Evolutionary conservation across 2,888 invertebrate species (phyloP), one percentile per base, ranked within the genome.

Genomic region (Hoplodrina ambigua): DNA sequence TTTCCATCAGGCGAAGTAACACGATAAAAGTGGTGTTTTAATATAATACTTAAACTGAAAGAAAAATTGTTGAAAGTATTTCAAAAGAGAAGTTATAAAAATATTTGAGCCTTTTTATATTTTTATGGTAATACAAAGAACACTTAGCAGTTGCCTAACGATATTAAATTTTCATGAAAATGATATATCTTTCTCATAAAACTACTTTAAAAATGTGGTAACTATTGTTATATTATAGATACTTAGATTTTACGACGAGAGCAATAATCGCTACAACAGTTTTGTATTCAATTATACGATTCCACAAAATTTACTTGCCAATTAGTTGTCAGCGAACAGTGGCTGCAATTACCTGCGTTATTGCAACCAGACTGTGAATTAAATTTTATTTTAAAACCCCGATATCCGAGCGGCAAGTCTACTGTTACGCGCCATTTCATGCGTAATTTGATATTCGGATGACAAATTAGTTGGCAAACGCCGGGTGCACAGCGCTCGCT

Each of bases 391-490:
- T 94, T 91, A 91, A 94, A 94, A 91, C 88, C 86, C 85, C 87
- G 91, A 88, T 91, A 92, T 91, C 87, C 86, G 87, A 90, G 88
- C 89, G 81, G 83, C 82, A 89, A 88, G 91, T 92, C 87, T 94
- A 91, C 91, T 88, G 93, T 94, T 93, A 91, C 94, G 91, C 91
- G 92, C 93, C 92, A 94, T 94, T 95, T 94, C 92, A 90, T 90
- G 91, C 91, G 94, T 95, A 94, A 95, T 95, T 95, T 94, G 94
- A 95, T 95, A 95, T 94, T 93, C 92, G 91, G 91, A 92, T 95
- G 95, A 95, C 94, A 95, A 95, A 95, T 95, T 95, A 94, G 94
- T 93, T 91, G 88, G 88, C 89, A 89, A 88, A 88, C 91, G 91
- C 88, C 86, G 88, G 88, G 88, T 88, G 87, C 88, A 85, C 87